Conservation (phyloP, 2,113 vertebrate species). For the Struthio camelus region DNA sequence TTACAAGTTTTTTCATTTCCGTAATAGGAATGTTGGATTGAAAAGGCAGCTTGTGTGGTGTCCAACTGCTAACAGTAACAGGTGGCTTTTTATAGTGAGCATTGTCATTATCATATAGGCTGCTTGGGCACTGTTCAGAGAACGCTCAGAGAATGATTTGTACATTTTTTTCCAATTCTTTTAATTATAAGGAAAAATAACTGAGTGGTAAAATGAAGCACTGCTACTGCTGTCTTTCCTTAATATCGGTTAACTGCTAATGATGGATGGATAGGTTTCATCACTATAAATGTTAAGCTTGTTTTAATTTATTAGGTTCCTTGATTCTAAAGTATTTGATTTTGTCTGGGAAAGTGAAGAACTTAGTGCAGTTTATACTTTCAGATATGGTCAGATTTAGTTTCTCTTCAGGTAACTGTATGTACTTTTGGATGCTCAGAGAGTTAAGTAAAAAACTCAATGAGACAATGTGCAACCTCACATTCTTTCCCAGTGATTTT, state of each 20-base stretch:
- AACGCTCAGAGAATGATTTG: neutral
- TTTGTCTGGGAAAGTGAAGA: neutral
- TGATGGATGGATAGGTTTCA: neutral
- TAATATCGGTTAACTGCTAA: neutral
- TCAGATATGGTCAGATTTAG: neutral
- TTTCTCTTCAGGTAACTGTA: neutral
- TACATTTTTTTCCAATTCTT: neutral
- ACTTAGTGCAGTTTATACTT: neutral
- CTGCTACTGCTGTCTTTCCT: neutral
- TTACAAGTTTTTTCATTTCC: neutral
- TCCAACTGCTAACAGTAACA: neutral
- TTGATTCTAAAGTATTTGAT: neutral
- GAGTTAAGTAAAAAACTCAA: neutral
- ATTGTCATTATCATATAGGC: accelerated
- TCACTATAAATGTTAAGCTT: neutral
- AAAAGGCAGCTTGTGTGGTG: neutral
- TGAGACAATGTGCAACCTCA: neutral
- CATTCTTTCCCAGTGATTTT: neutral
- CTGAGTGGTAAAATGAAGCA: neutral
- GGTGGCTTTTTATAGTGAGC: neutral
- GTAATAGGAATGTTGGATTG: neutral
- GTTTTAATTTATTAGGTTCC: neutral
- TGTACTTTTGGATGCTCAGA: neutral
- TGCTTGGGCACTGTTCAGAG: neutral
- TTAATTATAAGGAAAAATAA: neutral